Base-by-base conservation (phyloP, 2,113 vertebrate species). In the Cochlearius cochlearius region DNA sequence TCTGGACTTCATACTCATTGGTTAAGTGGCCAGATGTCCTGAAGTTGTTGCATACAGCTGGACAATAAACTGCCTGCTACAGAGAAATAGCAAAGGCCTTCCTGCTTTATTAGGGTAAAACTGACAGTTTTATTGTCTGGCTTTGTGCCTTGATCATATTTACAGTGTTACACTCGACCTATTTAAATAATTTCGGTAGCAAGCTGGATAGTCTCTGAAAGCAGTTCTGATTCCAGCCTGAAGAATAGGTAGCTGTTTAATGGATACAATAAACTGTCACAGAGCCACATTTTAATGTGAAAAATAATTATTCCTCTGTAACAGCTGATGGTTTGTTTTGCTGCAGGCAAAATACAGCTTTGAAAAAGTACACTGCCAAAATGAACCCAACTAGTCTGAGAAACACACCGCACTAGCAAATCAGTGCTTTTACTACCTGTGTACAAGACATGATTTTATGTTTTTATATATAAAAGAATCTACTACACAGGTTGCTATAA, bases 1-100 rank as follows among this genome's bases (percentile, higher is more conserved):
- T 92, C 62, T 58, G 80, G 71, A 73, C 26, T 81, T 82, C 25
- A 49, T 78, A 50, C n/a, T 73, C 63, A 14, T 0, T 72, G 66
- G 58, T 75, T 92, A 68, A 94, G 77, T 60, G 90, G 59, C 89
- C 95, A 96, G 91, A 88, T 96, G 91, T 94, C 89, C 85, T 82
- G 55, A 91, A 88, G 87, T 76, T 4, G 8, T 82, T 73, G 47
- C 26, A 41, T 91, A 67, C 93, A 96, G 89, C 77, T 92, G 89
- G 74, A 88, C 91, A 80, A 95, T 95, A 94, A 90, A 96, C 60
- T 83, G 34, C 20, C 50, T 86, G 74, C 90, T 78, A 26, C 63
- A 80, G 84, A 85, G 41, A 85, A 75, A 76, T 23, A 78, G 74
- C 29, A 47, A 81, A 92, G 77, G 58, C 81, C 63, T 95, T 60